phyloP scores from a whole-genome alignment of 1,140 invertebrate species.

The Sminthurides bifidus region DNA sequence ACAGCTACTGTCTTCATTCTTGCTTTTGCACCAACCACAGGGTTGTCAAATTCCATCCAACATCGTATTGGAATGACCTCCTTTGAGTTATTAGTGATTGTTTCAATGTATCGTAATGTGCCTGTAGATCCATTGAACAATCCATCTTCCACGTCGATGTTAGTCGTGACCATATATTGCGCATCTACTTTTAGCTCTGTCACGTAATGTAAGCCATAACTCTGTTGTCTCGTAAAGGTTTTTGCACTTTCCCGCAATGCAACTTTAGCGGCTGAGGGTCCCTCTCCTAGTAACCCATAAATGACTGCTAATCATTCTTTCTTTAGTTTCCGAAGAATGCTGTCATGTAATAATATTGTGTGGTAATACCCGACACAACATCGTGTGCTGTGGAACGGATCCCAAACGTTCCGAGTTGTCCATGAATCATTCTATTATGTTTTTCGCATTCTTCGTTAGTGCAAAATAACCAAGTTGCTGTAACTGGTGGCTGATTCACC shows the following conservation, averaged over 20 bases:
- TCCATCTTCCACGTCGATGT: constrained; percentile 34
- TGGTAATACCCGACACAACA: background rate
- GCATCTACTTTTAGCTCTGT: constrained; percentile 31
- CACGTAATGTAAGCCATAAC: constrained; percentile 32
- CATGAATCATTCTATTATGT: background rate
- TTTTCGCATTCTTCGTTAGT: constrained; percentile 2
- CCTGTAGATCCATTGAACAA: constrained; percentile 35
- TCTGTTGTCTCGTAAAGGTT: constrained; percentile 13
- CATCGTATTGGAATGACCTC: too few species aligned
- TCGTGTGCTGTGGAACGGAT: background rate
- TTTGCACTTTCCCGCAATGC: background rate
- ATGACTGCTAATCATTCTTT: too few species aligned
- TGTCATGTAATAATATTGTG: too few species aligned
- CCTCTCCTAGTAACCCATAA: background rate
- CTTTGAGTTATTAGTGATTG: too few species aligned
- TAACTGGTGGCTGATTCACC: background rate
- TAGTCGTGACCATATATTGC: constrained; percentile 35
- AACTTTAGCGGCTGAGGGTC: background rate
- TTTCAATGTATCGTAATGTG: constrained; percentile 30
- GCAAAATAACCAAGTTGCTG: background rate
- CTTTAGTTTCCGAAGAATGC: too few species aligned
- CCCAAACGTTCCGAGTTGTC: background rate
- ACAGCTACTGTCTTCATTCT: too few species aligned
- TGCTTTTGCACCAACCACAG: too few species aligned
- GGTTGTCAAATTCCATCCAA: too few species aligned